Conservation (phyloP, 2,113 vertebrate species). For the Poeciliopsis turrubarensis region DNA sequence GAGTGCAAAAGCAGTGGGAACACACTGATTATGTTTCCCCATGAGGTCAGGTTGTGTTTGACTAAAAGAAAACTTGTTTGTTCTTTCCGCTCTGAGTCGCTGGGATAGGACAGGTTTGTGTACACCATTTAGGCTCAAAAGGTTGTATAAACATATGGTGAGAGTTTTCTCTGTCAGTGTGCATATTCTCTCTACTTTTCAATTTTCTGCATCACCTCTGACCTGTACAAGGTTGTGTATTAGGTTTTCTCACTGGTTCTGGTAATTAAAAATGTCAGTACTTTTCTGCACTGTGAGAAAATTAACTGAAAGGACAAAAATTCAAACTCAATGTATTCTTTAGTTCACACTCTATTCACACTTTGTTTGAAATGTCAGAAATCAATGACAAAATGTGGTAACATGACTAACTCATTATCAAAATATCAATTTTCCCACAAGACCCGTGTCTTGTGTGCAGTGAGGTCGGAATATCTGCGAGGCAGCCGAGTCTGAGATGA, state of each 20-base stretch:
- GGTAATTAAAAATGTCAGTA: constrained; percentile 7
- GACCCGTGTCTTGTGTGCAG: neutral
- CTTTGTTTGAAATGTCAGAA: constrained; percentile 9
- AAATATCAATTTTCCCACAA: neutral
- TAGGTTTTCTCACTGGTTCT: neutral
- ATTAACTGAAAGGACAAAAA: neutral
- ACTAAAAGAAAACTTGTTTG: constrained; percentile 22
- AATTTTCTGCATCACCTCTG: neutral
- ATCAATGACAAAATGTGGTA: neutral
- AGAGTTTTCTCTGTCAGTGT: neutral
- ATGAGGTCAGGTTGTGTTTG: constrained; percentile 25
- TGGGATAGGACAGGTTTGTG: neutral
- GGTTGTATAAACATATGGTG: constrained; percentile 6
- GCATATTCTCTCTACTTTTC: neutral
- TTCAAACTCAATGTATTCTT: neutral
- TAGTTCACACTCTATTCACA: neutral
- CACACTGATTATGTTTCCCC: constrained; percentile 11
- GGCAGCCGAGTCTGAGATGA: constrained; percentile 12
- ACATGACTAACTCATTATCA: neutral
- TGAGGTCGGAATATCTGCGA: neutral
- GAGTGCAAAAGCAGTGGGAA: constrained; percentile 29
- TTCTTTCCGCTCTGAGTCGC: neutral
- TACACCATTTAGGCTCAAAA: neutral
- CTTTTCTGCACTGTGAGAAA: neutral
- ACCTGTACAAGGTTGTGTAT: neutral